phyloP scores from a whole-genome alignment of 2,113 vertebrate species.

The Synchiropus splendidus region DNA sequence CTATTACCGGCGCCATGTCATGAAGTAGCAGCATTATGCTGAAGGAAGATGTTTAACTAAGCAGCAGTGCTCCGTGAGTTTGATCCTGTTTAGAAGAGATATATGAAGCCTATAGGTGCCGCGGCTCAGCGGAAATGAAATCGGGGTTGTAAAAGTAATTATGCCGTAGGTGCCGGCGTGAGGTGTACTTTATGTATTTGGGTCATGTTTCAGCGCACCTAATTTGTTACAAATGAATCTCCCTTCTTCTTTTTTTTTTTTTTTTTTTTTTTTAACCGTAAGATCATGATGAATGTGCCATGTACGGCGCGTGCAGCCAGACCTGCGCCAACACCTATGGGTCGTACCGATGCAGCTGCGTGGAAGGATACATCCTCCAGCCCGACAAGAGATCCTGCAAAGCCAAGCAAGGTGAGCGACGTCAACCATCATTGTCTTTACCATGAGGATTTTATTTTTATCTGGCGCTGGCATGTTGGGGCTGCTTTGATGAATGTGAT shows the following conservation, averaged over 20 bases:
- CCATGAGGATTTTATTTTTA: constrained; percentile 24
- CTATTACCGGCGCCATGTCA: neutral
- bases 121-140: constrained; percentile 14
- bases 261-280: constrained; percentile 35
- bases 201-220: constrained; percentile 67
- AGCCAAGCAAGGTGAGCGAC: constrained; percentile 83
- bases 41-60: constrained; percentile 12
- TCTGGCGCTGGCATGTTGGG: too few relatives aligned
- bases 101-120: constrained; percentile 13
- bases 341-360: constrained; percentile 85
- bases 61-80: constrained; percentile 10
- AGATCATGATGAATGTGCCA: constrained; percentile 91
- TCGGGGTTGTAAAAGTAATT: constrained; percentile 52
- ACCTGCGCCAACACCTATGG: constrained; percentile 83
- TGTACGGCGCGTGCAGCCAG: constrained; percentile 89
- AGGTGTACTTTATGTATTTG: constrained; percentile 69
- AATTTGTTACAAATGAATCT: constrained; percentile 69
- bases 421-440: constrained; percentile 33
- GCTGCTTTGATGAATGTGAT: constrained; percentile 47
- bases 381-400: constrained; percentile 84
- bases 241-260: constrained; percentile 29
- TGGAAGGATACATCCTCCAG: constrained; percentile 86
- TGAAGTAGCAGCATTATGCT: constrained; percentile 10
- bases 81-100: constrained; percentile 20
- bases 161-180: constrained; percentile 52